Evolutionary conservation across 2,888 invertebrate species (phyloP), one percentile per base, ranked within the genome.

Genomic region (Boloria euphrosyne): DNA sequence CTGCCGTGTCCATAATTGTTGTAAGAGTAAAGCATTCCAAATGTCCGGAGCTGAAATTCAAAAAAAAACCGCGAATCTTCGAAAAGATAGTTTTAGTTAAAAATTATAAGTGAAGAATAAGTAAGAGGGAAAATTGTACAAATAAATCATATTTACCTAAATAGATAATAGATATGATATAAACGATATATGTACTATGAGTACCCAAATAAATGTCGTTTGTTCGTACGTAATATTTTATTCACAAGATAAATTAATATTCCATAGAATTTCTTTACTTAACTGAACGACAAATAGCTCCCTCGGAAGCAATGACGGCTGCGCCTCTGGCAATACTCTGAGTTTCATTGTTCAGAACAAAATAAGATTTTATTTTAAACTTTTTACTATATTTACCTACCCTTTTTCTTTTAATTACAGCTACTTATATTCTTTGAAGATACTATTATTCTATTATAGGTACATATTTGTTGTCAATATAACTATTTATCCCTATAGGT

Each of bases 361-460:
- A 84, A 85, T 80, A 80, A 79, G 74, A 80, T 84, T 86, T 83
- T 85, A 86, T 82, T 85, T 81, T 78, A 82, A 80, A 81, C 75
- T 75, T 72, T 73, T 77, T 74, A 76, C 17, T 43, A 53, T 57
- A 57, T 51, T 22, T 54, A 50, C 53, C 13, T n/a, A n/a, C n/a
- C 22, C 22, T 22, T 31, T 43, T 43, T 59, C 47, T 22, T 58
- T 53, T 53, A 59, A 59, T 59, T 52, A 58, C 49, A 57, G 22
- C 46, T 52, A 52, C 18, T 57, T 62, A 57, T 64, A 22, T 31
- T 50, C 22, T 13, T 46, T 50, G 2, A 17, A 59, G 14, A 17
- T 14, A 50, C 50, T 38, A 38, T 14, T 10, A 17, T 47, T 38
- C 3, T 59, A 2, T 17, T 38, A 18, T 3, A 18, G 10, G 16